A percentile compares a stretch with the other conserved stretches of the same genome.
Evolutionary conservation across 2,113 vertebrate species (phyloP).

Genomic region (Peromyscus californicus): DNA sequence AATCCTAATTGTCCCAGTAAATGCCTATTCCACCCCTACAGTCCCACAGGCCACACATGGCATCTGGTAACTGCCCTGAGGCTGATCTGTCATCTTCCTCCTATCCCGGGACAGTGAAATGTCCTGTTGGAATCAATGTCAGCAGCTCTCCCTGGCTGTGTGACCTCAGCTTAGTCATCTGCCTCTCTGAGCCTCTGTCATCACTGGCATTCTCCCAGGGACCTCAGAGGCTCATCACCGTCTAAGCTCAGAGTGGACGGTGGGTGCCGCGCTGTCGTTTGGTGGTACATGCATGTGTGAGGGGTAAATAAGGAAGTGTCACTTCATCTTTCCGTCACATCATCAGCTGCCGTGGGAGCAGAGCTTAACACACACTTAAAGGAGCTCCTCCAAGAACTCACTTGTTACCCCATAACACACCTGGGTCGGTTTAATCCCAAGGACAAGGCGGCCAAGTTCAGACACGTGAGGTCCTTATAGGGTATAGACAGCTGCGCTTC

Average conservation of each 20-base stretch:
- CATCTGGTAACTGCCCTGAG: neutral
- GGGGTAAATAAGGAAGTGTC: neutral
- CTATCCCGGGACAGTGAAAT: neutral
- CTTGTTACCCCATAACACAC: too few relatives aligned
- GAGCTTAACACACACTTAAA: neutral
- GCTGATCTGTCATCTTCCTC: neutral
- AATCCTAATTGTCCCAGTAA: neutral
- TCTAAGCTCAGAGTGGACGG: neutral
- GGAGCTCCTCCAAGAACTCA: neutral
- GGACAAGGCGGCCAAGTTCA: neutral
- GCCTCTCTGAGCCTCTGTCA: slow-evolving; percentile 26
- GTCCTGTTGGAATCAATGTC: neutral
- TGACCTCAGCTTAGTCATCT: neutral
- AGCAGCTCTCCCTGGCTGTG: neutral
- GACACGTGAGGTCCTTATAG: neutral
- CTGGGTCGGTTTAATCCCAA: neutral
- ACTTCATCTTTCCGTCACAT: neutral
- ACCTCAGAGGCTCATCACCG: neutral
- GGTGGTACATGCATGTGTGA: neutral
- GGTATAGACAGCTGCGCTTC: neutral
- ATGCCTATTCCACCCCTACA: neutral
- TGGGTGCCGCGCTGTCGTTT: neutral
- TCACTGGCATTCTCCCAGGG: neutral
- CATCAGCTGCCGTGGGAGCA: neutral
- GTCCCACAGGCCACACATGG: neutral